Base-by-base conservation (phyloP, 1,140 invertebrate genomes). In the Lamellibrachia luymesi region DNA sequence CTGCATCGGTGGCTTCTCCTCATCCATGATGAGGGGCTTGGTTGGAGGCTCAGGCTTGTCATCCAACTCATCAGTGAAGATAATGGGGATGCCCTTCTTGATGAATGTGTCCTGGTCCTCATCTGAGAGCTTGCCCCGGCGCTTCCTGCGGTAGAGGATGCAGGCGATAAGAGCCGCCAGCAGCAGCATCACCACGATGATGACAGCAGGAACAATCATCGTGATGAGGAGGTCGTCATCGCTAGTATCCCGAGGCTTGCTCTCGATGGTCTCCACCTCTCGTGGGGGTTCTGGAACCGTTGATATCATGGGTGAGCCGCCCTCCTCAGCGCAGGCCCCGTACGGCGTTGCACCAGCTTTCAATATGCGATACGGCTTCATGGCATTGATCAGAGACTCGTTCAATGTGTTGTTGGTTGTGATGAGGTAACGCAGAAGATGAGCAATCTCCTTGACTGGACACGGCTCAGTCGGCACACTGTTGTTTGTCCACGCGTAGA, bases 21-120 rank as follows among this genome's bases (percentile, higher is more conserved):
- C 98, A 94, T 98, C 98, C 96, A 99, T 97, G 94, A 99, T 99
- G 2, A 99, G 97, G 2, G 98, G 98, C 96, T 99, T 99, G 94
- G 98, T 98, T 51, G 97, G 98, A 52, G 98, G 97, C 93, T 95
- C 95, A 1, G 98, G 98, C 95, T 98, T 98, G 95, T 99, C 98
- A 7, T 93, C 93, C 22, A 99, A 96, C 95, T 99, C 98, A 96
- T 99, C 98, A 96, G 96, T 96, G 96, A 99, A 99, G 94, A 99
- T 99, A 7, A 99, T 98, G 1, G 98, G 98, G 94, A 99, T 98
- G 91, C 97, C 94, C 89, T 93, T 93, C 93, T 95, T 98, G 10
- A 98, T 97, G 96, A 98, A 99, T 97, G 98, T 96, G 96, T 96
- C 94, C 96, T 97, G 94, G 95, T 96, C 97, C 96, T 96, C 97